Evolutionary conservation across 2,888 invertebrate species (phyloP).

Genomic region (Parnassius mnemosyne): DNA sequence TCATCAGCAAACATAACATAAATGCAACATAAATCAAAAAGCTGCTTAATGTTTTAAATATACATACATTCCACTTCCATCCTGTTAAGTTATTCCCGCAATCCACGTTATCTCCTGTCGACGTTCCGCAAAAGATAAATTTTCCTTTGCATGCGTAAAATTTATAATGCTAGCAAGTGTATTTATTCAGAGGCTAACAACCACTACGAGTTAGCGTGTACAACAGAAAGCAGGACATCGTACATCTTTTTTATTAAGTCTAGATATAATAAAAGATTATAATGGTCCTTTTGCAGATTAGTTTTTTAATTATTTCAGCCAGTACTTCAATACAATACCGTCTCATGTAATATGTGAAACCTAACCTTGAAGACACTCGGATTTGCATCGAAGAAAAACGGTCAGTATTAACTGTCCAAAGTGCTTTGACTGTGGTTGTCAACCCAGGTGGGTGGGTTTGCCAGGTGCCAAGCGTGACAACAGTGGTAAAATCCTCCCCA

Average conservation of each 20-base stretch:
- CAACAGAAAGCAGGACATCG: neutral
- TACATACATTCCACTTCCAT: slow-evolving; percentile 10
- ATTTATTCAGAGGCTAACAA: neutral
- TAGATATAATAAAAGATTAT: neutral
- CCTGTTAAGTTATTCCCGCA: slow-evolving; percentile 9
- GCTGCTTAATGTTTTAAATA: slow-evolving; percentile 17
- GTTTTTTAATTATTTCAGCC: too few relatives aligned
- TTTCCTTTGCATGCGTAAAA: neutral
- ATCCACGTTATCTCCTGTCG: neutral
- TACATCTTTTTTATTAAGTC: neutral
- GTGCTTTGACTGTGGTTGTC: too few relatives aligned
- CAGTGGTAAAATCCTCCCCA: too few relatives aligned
- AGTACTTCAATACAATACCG: too few relatives aligned
- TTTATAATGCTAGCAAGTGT: slow-evolving; percentile 1
- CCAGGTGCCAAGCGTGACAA: too few relatives aligned
- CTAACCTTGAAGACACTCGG: too few relatives aligned
- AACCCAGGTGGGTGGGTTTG: too few relatives aligned
- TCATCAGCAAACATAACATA: too few relatives aligned
- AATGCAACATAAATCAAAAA: slow-evolving; percentile 5
- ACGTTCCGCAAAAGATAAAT: neutral
- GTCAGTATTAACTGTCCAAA: too few relatives aligned
- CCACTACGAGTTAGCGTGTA: neutral
- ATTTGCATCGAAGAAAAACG: too few relatives aligned
- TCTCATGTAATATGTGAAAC: neutral
- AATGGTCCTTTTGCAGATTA: too few relatives aligned